Conservation (phyloP, 2,888 invertebrate genomes). For the Lasiommata megera region DNA sequence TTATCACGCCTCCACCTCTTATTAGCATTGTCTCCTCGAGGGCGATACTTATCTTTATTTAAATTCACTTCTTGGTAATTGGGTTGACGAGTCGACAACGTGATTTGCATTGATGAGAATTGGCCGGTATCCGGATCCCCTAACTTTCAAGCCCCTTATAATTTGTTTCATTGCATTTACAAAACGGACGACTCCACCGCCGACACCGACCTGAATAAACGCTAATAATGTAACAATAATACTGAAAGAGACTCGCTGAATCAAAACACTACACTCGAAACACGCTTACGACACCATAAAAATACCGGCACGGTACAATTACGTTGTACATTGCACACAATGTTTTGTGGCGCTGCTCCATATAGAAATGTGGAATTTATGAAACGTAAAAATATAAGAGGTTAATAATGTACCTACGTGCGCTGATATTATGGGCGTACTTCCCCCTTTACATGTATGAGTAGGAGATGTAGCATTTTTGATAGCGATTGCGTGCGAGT, state of each 20-base stretch:
- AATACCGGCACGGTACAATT: conserved; percentile 32
- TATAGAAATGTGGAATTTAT: conserved; percentile 35
- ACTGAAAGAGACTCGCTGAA: conserved; percentile 2
- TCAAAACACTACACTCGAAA: conserved; percentile 22
- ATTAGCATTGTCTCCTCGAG: conserved; percentile 81
- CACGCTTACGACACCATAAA: conserved; percentile 30
- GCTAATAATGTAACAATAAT: conserved; percentile 18
- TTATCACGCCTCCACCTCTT: conserved; percentile 78
- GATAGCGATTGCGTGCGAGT: conserved; percentile 54
- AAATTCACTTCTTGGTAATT: conserved; percentile 82
- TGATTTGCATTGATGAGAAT: conserved; percentile 82
- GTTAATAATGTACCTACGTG: conserved; percentile 36
- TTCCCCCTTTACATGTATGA: conserved; percentile 27
- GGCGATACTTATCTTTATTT: conserved; percentile 82
- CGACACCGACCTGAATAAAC: conserved; percentile 20
- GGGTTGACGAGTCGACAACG: conserved; percentile 82
- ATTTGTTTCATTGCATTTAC: conserved; percentile 73
- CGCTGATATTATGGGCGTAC: conserved; percentile 31
- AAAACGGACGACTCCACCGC: conserved; percentile 51
- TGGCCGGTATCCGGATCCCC: conserved; percentile 64
- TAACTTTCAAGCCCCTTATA: conserved; percentile 63
- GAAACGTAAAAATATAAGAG: conserved; percentile 38
- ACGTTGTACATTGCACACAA: conserved; percentile 32
- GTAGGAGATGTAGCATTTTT: conserved; percentile 55
- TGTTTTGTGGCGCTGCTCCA: conserved; percentile 30